These are phyloP conservation scores for Rhinoraja longicauda DNA, from an alignment of 2,797 vertebrate species.

Conservation along the genomic window DNA sequence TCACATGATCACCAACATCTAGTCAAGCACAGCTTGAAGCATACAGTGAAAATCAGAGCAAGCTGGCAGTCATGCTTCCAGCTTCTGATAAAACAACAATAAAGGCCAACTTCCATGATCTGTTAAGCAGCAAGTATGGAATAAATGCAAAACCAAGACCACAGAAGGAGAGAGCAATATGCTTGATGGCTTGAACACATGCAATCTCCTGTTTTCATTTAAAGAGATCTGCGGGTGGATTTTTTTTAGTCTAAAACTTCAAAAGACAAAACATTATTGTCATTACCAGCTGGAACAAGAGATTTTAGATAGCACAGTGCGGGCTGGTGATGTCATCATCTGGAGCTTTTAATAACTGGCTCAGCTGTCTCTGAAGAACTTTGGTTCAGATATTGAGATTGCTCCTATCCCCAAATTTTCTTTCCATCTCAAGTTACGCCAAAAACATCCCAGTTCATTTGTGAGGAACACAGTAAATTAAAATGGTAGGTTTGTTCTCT, in stretches of 20 bases:
- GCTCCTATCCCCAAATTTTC: neutral
- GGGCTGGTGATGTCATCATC: constrained; percentile 23
- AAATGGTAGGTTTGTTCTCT: neutral
- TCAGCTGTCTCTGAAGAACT: constrained; percentile 28
- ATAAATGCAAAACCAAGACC: neutral
- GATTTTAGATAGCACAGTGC: constrained; percentile 21
- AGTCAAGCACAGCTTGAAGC: neutral
- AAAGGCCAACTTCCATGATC: neutral
- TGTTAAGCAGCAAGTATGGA: neutral
- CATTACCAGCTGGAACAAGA: neutral
- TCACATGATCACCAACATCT: neutral
- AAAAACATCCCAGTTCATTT: neutral
- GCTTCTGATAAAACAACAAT: neutral
- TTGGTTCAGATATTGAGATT: constrained; percentile 15
- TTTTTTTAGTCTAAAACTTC: neutral
- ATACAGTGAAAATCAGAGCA: neutral
- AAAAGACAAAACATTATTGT: constrained; percentile 14
- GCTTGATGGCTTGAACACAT: neutral
- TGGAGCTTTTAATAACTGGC: constrained; percentile 30
- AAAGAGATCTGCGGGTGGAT: neutral
- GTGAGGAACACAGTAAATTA: constrained; percentile 4
- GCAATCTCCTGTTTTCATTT: constrained; percentile 22
- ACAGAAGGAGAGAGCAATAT: neutral
- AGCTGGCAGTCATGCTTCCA: neutral
- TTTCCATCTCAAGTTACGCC: neutral